Evolutionary conservation across 1,140 invertebrate genomes (phyloP).

Genomic region (Drosophila athabasca): DNA sequence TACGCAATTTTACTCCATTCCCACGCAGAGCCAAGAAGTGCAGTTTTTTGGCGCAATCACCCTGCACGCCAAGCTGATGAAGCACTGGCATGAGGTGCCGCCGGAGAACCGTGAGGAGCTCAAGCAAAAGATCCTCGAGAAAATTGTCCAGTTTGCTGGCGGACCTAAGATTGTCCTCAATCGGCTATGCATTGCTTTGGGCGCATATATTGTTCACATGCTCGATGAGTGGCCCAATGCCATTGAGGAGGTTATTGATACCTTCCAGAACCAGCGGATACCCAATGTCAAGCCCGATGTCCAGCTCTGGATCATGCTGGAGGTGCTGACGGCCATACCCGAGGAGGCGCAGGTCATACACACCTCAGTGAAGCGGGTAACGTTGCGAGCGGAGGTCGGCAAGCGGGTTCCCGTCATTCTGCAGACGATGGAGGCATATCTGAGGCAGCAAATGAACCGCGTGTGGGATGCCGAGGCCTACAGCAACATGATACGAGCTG

Average conservation of each 20-base stretch:
- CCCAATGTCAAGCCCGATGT: slow-evolving; percentile 84
- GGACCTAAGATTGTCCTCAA: slow-evolving; percentile 93
- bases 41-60: slow-evolving; percentile 97
- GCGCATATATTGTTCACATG: slow-evolving; percentile 88
- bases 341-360: slow-evolving; percentile 86
- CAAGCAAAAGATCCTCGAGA: slow-evolving; percentile 90
- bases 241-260: slow-evolving; percentile 87
- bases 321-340: slow-evolving; percentile 91
- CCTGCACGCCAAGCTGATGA: slow-evolving; percentile 93
- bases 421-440: slow-evolving; percentile 68
- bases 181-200: slow-evolving; percentile 91
- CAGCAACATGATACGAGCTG: slow-evolving; percentile 84
- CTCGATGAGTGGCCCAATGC: slow-evolving; percentile 87
- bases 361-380: slow-evolving; percentile 74
- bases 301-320: slow-evolving; percentile 87
- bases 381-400: slow-evolving; percentile 66
- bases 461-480: slow-evolving; percentile 68
- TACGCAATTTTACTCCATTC: background rate
- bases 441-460: slow-evolving; percentile 65
- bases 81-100: slow-evolving; percentile 93
- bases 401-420: slow-evolving; percentile 73
- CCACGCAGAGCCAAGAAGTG: slow-evolving; percentile 90
- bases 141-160: slow-evolving; percentile 89
- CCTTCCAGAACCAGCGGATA: slow-evolving; percentile 87
- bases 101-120: slow-evolving; percentile 89